A percentile compares a stretch with the other conserved stretches of the same genome.
These are phyloP conservation scores for Cryptocheilus praepositus DNA, from an alignment of 2,888 invertebrate species.

Conservation along the genomic window DNA sequence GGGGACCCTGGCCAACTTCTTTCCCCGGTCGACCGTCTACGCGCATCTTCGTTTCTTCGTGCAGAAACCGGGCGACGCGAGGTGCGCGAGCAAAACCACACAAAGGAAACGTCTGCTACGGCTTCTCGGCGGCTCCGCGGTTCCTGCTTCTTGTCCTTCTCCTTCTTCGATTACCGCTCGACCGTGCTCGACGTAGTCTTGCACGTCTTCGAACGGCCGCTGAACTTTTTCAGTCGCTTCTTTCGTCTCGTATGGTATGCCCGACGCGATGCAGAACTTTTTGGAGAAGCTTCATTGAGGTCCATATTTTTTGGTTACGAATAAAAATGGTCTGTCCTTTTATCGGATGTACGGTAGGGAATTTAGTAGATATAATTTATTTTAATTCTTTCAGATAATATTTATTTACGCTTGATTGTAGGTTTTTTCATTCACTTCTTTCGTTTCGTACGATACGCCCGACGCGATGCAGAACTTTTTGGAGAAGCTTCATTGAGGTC, in stretches of 20 bases:
- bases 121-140: slow-evolving; percentile 22
- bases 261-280: too few species aligned
- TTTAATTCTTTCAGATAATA: too few species aligned
- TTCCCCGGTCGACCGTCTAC: neutral
- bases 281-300: too few species aligned
- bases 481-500: too few species aligned
- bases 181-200: neutral
- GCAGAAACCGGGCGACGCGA: slow-evolving; percentile 29
- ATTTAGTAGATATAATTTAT: too few species aligned
- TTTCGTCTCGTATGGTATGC: too few species aligned
- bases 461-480: too few species aligned
- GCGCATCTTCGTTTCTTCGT: neutral
- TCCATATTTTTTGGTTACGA: too few species aligned
- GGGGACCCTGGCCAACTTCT: neutral
- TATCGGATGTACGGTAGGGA: too few species aligned
- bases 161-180: neutral
- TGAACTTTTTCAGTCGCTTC: neutral
- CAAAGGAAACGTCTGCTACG: slow-evolving; percentile 43
- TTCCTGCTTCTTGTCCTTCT: slow-evolving; percentile 12
- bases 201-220: neutral
- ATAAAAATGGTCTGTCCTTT: too few species aligned
- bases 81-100: slow-evolving; percentile 46
- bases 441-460: too few species aligned
- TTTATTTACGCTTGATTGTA: too few species aligned
- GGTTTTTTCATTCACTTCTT: neutral